A percentile compares a stretch with the other conserved stretches of the same genome.
phyloP scores from a whole-genome alignment of 1,140 invertebrate species.

The Drosophila albomicans region DNA sequence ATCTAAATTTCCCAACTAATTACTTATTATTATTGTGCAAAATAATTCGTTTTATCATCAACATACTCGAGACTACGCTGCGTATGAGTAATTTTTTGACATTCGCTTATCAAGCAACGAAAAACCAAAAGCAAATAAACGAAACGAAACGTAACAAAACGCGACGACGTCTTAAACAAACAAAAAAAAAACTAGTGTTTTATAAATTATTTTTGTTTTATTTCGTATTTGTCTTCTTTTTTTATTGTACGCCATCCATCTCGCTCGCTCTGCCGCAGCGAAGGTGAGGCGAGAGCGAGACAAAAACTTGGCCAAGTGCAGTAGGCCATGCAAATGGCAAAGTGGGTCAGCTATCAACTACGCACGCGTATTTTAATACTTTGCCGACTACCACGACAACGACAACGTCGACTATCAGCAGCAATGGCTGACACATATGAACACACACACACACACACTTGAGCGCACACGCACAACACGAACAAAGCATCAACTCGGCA shows the following conservation, averaged over 20 bases:
- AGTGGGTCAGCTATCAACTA: conserved; percentile 82
- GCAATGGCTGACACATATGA: conserved; percentile 37
- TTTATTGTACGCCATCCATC: conserved; percentile 12
- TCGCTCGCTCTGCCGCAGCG: conserved; percentile 13
- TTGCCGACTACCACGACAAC: conserved; percentile 4
- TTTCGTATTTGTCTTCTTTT: conserved; percentile 28
- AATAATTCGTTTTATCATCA: conserved; percentile 45
- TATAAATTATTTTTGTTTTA: conserved; percentile 20
- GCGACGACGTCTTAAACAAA: conserved; percentile 24
- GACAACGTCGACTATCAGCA: conserved; percentile 47
- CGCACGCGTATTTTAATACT: conserved; percentile 43
- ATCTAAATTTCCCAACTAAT: conserved; percentile 74
- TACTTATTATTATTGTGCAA: conserved; percentile 62
- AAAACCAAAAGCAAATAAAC: conserved; percentile 30
- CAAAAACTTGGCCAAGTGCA: conserved; percentile 84
- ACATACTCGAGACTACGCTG: conserved; percentile 21
- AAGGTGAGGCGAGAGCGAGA: conserved; percentile 55
- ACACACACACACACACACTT: conserved; percentile 17
- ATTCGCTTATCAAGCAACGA: conserved; percentile 48
- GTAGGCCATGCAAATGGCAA: conserved; percentile 84
- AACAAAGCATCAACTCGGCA: conserved; percentile 14
- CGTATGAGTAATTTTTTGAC: conserved; percentile 52
- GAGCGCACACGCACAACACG: conserved; percentile 19
- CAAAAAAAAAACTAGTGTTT: not conserved
- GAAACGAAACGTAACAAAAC: conserved; percentile 24